Base-by-base conservation (phyloP, 2,888 invertebrate genomes). In the Ormyrus thymus region DNA sequence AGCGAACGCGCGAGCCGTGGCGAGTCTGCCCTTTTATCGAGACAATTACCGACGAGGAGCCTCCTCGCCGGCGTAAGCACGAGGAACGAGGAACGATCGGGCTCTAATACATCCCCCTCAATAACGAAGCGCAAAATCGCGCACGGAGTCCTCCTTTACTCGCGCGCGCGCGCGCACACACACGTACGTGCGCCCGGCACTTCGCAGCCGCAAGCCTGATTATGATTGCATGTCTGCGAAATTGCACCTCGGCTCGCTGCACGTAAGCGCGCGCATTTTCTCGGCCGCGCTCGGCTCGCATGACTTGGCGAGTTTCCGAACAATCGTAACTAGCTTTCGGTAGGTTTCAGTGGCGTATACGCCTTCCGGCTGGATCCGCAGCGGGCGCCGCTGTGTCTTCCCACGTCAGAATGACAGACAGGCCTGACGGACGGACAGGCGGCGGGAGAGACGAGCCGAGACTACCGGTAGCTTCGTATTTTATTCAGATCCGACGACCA, bases 371-470 rank as follows among this genome's bases (percentile, higher is more conserved):
- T 84, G 85, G 84, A 85, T 85, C 84, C n/a, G 51, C 65, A 68
- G 7, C 51, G 48, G 15, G 13, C 84, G 84, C 84, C 84, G 87
- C 86, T 87, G 89, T 89, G 85, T 88, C 90, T 90, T 90, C 90
- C 89, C 90, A 90, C 89, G 89, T 89, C 90, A 89, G 85, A 86
- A 86, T 89, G 89, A 90, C 88, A 87, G 89, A 90, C 90, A 88
- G 89, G 85, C 88, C 85, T 84, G 83, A 85, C 84, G 84, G 84
- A 85, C 86, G 85, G 86, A 86, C 86, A 86, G 85, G 85, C 84
- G 83, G 29, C 29, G 29, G 85, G 84, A 83, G 86, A 85, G 86
- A 69, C 74, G 73, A 78, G 78, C 55, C 55, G 68, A 46, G 13
- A 13, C 66, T 15, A 29, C 46, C 76, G 87, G 87, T 89, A 89